phyloP scores from a whole-genome alignment of 1,140 invertebrate genomes.

The Nasonia vitripennis region DNA sequence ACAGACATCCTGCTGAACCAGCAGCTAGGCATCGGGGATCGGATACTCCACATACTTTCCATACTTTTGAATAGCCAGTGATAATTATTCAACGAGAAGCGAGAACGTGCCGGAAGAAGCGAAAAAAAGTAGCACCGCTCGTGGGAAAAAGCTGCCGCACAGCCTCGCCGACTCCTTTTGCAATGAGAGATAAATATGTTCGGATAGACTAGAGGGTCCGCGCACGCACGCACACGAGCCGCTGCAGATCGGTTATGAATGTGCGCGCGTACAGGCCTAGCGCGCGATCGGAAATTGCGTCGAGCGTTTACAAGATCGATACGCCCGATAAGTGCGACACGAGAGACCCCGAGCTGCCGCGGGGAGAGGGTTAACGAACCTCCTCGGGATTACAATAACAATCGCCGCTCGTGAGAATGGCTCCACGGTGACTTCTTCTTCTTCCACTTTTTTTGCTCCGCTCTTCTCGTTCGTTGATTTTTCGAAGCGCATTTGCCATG shows the following conservation, averaged over 20 bases:
- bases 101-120: neutral
- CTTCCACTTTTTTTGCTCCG: neutral
- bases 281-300: neutral
- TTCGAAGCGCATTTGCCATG: neutral
- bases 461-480: neutral
- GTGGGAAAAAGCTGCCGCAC: neutral
- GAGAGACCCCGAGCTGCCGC: neutral
- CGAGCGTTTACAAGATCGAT: neutral
- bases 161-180: neutral
- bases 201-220: too few relatives aligned
- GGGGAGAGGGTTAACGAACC: slow-evolving; percentile 30
- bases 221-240: too few relatives aligned
- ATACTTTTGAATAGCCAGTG: neutral
- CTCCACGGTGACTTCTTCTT: neutral
- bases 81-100: neutral
- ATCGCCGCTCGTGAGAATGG: slow-evolving; percentile 17
- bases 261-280: too few relatives aligned
- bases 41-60: too few relatives aligned
- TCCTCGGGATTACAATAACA: slow-evolving; percentile 32
- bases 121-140: neutral
- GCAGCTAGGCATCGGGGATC: too few relatives aligned
- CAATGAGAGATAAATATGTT: too few relatives aligned
- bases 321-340: neutral
- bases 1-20: neutral
- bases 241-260: too few relatives aligned